Evolutionary conservation across 2,888 invertebrate species (phyloP).

Genomic region (Andrena marginata): DNA sequence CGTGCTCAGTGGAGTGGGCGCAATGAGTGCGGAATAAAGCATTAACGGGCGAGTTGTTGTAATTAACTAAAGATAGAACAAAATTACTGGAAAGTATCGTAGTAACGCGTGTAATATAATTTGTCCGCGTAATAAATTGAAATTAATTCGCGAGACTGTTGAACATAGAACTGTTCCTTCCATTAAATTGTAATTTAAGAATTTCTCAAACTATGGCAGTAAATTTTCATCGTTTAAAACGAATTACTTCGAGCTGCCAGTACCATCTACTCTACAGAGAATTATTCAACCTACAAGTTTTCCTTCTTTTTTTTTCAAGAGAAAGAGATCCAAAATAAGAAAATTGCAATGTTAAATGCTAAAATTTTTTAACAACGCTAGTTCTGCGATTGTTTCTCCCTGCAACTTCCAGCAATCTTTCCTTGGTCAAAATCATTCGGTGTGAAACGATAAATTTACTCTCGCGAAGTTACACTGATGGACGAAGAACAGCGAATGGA

Average conservation of each 20-base stretch:
- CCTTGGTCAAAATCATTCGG: no score
- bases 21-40: neutral
- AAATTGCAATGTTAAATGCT: neutral
- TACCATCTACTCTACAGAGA: neutral
- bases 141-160: conserved; percentile 12
- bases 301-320: no score
- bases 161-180: neutral
- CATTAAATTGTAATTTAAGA: conserved; percentile 6
- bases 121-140: neutral
- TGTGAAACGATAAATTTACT: neutral
- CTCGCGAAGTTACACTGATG: conserved; percentile 2
- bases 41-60: conserved; percentile 23
- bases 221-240: neutral
- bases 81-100: neutral
- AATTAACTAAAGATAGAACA: conserved; percentile 4
- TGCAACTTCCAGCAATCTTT: no score
- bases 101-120: conserved; percentile 14
- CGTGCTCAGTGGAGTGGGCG: neutral
- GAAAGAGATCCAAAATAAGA: neutral
- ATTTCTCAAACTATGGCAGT: neutral
- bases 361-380: neutral
- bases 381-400: neutral
- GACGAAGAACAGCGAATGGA: conserved; percentile 15
- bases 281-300: neutral
- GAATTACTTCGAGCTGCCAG: neutral